Evolutionary conservation across 2,888 invertebrate species (phyloP).

Genomic region (Ophion obscuratus): DNA sequence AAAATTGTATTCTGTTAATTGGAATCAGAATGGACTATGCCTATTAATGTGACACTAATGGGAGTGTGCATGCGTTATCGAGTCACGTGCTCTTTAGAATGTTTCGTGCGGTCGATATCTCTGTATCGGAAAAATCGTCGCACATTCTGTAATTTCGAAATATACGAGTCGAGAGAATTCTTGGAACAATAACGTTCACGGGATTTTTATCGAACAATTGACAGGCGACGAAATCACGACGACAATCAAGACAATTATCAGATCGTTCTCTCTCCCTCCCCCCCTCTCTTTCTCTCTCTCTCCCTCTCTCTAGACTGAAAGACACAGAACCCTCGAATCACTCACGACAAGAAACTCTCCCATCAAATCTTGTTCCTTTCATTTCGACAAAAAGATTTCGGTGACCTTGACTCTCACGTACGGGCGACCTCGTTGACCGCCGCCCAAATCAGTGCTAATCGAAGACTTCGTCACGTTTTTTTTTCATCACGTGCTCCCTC

Average conservation of each 20-base stretch:
- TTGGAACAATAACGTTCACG: background rate
- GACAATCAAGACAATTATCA: slow-evolving; percentile 28
- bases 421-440: slow-evolving; percentile 38
- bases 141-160: too few species aligned
- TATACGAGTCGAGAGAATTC: too few species aligned
- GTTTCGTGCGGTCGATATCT: too few species aligned
- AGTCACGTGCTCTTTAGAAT: too few species aligned
- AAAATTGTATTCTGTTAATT: too few species aligned
- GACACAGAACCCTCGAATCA: background rate
- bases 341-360: slow-evolving; percentile 21
- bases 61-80: too few species aligned
- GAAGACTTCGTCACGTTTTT: slow-evolving; percentile 48
- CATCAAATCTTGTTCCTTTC: slow-evolving; percentile 22
- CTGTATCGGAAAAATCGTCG: too few species aligned
- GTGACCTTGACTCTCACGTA: slow-evolving; percentile 57
- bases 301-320: background rate
- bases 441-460: slow-evolving; percentile 53
- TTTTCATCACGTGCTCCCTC: slow-evolving; percentile 18
- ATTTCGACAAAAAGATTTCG: slow-evolving; percentile 45
- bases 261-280: background rate
- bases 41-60: too few species aligned
- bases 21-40: too few species aligned
- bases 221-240: slow-evolving; percentile 2
- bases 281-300: slow-evolving; percentile 17
- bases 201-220: background rate